These are phyloP conservation scores for Cirrhinus mrigala DNA, from an alignment of 2,797 vertebrate genomes.

Conservation along the genomic window DNA sequence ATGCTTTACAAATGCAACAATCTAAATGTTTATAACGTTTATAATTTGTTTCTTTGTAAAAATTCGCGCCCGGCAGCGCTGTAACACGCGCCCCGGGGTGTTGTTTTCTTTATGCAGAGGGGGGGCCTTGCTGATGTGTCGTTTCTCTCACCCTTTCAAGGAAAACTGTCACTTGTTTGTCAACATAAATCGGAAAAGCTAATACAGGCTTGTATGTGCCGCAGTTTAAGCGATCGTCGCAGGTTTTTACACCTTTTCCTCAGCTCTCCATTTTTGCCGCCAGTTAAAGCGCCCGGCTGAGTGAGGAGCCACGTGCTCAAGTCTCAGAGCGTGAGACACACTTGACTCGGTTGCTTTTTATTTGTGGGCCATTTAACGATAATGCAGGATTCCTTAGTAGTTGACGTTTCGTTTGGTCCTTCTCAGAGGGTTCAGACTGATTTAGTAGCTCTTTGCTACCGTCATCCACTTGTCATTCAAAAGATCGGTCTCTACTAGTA, in stretches of 20 bases:
- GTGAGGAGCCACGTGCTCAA: slow-evolving; percentile 66
- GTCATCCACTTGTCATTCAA: not conserved
- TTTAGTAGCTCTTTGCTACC: not conserved
- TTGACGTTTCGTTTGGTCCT: not conserved
- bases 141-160: slow-evolving; percentile 50
- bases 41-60: not conserved
- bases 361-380: not conserved
- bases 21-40: not conserved
- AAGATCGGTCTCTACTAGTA: not conserved
- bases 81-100: slow-evolving; percentile 55
- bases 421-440: not conserved
- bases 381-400: not conserved
- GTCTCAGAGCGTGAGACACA: slow-evolving; percentile 37
- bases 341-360: not conserved
- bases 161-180: slow-evolving; percentile 57
- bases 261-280: slow-evolving; percentile 13
- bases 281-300: slow-evolving; percentile 54
- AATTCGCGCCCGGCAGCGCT: not conserved
- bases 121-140: slow-evolving; percentile 62
- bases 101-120: slow-evolving; percentile 32
- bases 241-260: slow-evolving; percentile 17
- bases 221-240: not conserved
- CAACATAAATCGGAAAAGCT: slow-evolving; percentile 46
- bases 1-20: not conserved
- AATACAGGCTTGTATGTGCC: not conserved